Percentiles rank a stretch among this genome's conserved stretches.
Conservation (phyloP, 2,113 vertebrate species). For the Eidolon helvum region DNA sequence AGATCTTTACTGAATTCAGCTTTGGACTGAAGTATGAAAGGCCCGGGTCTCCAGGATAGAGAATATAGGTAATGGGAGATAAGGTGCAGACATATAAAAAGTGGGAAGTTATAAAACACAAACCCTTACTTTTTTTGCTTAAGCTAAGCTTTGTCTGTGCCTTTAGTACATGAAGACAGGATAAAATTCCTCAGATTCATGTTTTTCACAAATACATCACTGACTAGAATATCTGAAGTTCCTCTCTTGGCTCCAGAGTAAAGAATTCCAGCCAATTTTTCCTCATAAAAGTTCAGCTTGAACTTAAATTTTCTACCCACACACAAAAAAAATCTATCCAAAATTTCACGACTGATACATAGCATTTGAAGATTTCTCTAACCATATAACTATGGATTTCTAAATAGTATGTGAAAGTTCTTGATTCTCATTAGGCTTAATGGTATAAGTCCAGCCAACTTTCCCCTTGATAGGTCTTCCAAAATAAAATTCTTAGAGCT, state of each 20-base stretch:
- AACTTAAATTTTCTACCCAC: conserved; percentile 43
- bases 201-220: conserved; percentile 19
- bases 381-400: conserved; percentile 47
- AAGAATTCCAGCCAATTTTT: conserved; percentile 54
- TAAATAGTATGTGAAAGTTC: conserved; percentile 41
- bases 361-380: conserved; percentile 44
- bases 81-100: not conserved
- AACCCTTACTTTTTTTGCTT: not conserved
- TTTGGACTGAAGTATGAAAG: not conserved
- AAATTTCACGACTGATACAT: conserved; percentile 39
- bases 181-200: not conserved
- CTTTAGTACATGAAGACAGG: not conserved
- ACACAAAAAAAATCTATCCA: not conserved
- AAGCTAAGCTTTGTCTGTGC: not conserved
- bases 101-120: not conserved
- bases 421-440: not conserved
- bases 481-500: conserved; percentile 41
- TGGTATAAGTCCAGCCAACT: not conserved
- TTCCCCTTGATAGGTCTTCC: not conserved
- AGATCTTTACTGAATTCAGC: not conserved
- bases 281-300: conserved; percentile 43
- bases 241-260: conserved; percentile 33
- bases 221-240: conserved; percentile 8
- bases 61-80: not conserved
- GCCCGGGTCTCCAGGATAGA: not conserved